These are phyloP conservation scores for Laterallus jamaicensis DNA, from an alignment of 2,113 vertebrate species.

Conservation along the genomic window DNA sequence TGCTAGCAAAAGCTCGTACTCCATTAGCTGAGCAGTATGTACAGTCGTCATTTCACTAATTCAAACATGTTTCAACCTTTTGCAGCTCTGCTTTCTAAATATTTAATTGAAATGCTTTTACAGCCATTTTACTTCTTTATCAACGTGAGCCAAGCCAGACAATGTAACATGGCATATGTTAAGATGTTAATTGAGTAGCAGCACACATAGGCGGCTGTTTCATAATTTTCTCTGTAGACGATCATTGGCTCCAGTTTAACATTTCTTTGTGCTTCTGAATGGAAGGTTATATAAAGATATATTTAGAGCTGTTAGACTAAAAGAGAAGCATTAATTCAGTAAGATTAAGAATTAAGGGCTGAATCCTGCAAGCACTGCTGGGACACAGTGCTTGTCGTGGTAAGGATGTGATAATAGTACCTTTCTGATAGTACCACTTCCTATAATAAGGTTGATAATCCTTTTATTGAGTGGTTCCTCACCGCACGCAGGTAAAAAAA, in stretches of 20 bases:
- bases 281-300: slow-evolving; percentile 48
- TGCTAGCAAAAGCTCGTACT: background rate
- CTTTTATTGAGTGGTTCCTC: background rate
- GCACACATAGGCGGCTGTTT: slow-evolving; percentile 20
- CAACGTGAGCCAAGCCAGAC: slow-evolving; percentile 37
- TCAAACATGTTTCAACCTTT: background rate
- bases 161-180: slow-evolving; percentile 48
- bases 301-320: slow-evolving; percentile 53
- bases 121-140: slow-evolving; percentile 58
- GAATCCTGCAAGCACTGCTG: background rate
- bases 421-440: slow-evolving; percentile 20
- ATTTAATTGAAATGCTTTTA: slow-evolving; percentile 62
- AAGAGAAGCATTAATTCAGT: slow-evolving; percentile 55
- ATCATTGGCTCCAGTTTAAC: slow-evolving; percentile 55
- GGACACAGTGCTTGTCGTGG: background rate
- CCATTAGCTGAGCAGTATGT: background rate
- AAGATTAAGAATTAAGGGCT: slow-evolving; percentile 42
- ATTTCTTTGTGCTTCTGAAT: slow-evolving; percentile 52
- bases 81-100: slow-evolving; percentile 50
- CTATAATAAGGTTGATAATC: background rate
- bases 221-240: slow-evolving; percentile 55
- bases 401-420: slow-evolving; percentile 40
- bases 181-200: slow-evolving; percentile 63
- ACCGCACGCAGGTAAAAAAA: background rate
- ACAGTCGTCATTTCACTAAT: background rate